A percentile compares a stretch with the other conserved stretches of the same genome.
These are phyloP conservation scores for Melanerpes aurifrons DNA, from an alignment of 2,113 vertebrate genomes.

Conservation along the genomic window DNA sequence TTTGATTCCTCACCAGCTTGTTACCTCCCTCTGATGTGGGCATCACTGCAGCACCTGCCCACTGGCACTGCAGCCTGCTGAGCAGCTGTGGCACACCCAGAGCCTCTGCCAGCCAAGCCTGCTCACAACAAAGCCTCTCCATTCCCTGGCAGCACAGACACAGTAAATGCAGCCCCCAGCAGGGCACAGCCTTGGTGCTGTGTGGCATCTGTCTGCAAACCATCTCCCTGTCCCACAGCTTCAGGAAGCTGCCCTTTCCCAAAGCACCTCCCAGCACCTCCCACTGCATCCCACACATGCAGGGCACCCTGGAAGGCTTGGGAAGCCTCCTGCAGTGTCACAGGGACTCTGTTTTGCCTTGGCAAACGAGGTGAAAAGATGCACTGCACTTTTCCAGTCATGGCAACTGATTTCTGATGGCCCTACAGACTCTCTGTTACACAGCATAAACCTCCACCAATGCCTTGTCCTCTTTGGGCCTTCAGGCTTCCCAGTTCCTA, in stretches of 20 bases:
- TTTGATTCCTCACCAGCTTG: constrained; percentile 14
- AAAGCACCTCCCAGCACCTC: background rate
- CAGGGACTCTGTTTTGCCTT: background rate
- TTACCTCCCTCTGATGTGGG: background rate
- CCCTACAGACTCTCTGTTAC: background rate
- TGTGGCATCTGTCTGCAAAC: background rate
- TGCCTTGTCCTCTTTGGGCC: background rate
- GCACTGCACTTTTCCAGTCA: background rate
- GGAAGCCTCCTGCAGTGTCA: background rate
- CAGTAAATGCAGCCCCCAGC: background rate
- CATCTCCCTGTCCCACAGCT: background rate
- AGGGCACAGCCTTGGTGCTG: background rate
- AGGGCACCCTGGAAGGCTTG: background rate
- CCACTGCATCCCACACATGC: background rate
- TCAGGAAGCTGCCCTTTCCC: background rate
- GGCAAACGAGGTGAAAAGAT: background rate
- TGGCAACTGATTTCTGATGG: background rate
- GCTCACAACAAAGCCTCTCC: background rate
- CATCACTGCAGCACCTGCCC: background rate
- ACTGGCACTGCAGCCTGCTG: constrained; percentile 60
- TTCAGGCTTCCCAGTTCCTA: background rate
- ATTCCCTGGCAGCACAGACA: background rate
- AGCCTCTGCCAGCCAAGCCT: background rate
- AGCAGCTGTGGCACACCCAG: constrained; percentile 64
- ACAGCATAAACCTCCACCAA: background rate